A percentile compares a stretch with the other conserved stretches of the same genome.
phyloP scores from a whole-genome alignment of 2,888 invertebrate species.

The Caenorhabditis sinica region DNA sequence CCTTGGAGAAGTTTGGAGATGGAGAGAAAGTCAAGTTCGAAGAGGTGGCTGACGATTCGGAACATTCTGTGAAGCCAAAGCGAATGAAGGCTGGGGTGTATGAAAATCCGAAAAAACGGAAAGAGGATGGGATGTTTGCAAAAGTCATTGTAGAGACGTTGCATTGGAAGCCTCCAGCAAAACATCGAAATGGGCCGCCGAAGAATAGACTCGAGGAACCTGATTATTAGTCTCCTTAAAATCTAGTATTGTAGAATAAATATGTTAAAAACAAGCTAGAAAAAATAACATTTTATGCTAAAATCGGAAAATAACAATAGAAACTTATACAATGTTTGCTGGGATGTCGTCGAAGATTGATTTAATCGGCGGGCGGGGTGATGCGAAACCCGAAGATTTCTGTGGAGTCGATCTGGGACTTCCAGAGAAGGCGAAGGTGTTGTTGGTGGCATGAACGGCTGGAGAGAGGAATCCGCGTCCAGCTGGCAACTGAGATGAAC shows the following conservation, averaged over 20 bases:
- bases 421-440: slow-evolving; percentile 4
- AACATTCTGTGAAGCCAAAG: background rate
- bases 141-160: slow-evolving; percentile 28
- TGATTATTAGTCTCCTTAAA: background rate
- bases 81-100: slow-evolving; percentile 7
- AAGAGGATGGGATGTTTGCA: slow-evolving; percentile 1
- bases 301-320: slow-evolving; percentile 2
- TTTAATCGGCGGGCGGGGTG: slow-evolving; percentile 14
- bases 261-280: background rate
- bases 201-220: background rate
- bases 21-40: background rate
- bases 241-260: background rate
- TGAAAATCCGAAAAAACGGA: background rate
- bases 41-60: background rate
- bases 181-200: no score
- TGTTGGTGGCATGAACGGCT: slow-evolving; percentile 14
- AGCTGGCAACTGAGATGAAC: slow-evolving; percentile 28
- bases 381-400: background rate
- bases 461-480: slow-evolving; percentile 53
- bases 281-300: slow-evolving; percentile 20
- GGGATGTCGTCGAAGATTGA: slow-evolving; percentile 52
- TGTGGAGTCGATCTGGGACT: slow-evolving; percentile 6
- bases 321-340: slow-evolving; percentile 13
- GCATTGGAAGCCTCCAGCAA: slow-evolving; percentile 29
- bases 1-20: background rate